A percentile compares a stretch with the other conserved stretches of the same genome.
Conservation (phyloP, 2,113 vertebrate species). For the Scomber colias region DNA sequence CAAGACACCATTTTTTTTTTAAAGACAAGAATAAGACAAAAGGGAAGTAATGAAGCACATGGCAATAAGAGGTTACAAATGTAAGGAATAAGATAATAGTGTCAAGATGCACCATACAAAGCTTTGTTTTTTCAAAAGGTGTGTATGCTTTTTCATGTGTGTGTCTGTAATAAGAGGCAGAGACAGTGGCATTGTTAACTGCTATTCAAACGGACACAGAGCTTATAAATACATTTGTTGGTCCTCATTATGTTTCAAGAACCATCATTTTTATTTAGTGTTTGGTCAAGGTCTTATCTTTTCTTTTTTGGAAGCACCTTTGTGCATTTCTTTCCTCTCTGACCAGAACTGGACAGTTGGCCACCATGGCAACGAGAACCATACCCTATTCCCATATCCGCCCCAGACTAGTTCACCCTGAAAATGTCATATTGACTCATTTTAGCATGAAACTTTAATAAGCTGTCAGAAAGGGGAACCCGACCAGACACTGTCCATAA, state of each 20-base stretch:
- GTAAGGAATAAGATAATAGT: constrained; percentile 19
- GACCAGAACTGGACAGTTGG: constrained; percentile 58
- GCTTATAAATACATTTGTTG: not conserved
- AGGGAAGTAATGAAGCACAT: constrained; percentile 39
- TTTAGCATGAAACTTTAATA: constrained; percentile 84
- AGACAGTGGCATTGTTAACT: not conserved
- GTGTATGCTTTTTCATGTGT: constrained; percentile 1
- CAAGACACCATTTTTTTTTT: constrained; percentile 30
- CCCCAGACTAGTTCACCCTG: constrained; percentile 63
- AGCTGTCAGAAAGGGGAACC: constrained; percentile 69
- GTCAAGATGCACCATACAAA: constrained; percentile 15
- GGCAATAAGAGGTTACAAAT: constrained; percentile 31
- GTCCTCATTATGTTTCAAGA: not conserved
- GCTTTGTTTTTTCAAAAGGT: constrained; percentile 35
- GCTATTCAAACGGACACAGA: not conserved
- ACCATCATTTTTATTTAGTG: not conserved
- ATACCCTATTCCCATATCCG: constrained; percentile 50
- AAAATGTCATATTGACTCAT: constrained; percentile 85
- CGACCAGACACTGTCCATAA: constrained; percentile 64
- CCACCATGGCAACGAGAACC: constrained; percentile 45
- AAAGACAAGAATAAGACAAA: constrained; percentile 30
- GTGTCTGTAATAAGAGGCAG: not conserved
- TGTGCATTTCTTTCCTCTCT: not conserved
- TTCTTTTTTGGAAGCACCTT: constrained; percentile 3
- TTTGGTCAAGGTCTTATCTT: not conserved